Base-by-base conservation (phyloP, 1,140 invertebrate genomes). In the Sipha flava region DNA sequence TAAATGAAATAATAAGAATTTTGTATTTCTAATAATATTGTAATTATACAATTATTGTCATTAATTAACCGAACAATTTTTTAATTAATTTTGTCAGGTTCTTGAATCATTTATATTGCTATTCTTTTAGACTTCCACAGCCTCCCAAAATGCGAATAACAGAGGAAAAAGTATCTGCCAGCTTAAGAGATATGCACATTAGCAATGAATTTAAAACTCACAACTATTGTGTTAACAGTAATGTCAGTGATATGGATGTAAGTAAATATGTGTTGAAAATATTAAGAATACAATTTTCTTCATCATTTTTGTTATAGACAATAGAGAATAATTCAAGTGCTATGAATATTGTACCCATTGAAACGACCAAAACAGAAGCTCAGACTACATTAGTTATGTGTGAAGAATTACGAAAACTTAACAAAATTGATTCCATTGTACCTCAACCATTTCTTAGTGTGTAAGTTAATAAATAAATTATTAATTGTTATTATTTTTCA, bases 341-440 rank as follows among this genome's bases (percentile, higher is more conserved):
- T 0, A 59, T 3, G 4, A 43, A 43, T 26, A 57, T 16, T 26
- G 2, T 26, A 9, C 16, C 21, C 18, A 16, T 4, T 43, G 52
- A 77, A 59, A 40, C 21, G 7, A 3, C 64, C 12, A 66, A 59
- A 59, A 14, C 47, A 77, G 52, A 77, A 18, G 37, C 73, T 43
- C 73, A 59, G 12, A 59, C 47, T 37, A 75, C 73, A 40, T 40
- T 77, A 77, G 23, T 77, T 43, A 77, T 77, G 73, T 77, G 73
- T 59, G 73, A 77, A 54, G 73, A 77, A 29, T 29, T 77, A 31
- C 47, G 73, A 16, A 77, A 77, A 59, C 52, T 77, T 12, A 43
- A 77, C n/a, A 77, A 77, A 40, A 57, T 77, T 0, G 52, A 77
- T 12, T 77, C 73, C 0, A 77, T 77, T 16, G 59, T 77, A 59